Conservation (phyloP, 2,797 vertebrate genomes). For the Aphelocoma californica region DNA sequence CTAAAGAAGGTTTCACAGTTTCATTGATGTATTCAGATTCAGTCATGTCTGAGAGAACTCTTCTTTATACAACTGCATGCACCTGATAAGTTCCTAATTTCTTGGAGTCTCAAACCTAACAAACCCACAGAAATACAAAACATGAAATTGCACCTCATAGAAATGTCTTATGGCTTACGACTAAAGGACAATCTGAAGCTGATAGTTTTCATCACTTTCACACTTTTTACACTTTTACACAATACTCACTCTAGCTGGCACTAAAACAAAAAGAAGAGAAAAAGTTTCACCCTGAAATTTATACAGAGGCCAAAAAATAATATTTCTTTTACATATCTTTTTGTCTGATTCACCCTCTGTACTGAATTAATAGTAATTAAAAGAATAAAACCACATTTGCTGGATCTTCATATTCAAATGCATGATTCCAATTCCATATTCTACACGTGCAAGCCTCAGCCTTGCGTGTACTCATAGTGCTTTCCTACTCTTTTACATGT, state of each 20-base stretch:
- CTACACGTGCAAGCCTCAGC: neutral
- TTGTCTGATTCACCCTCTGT: neutral
- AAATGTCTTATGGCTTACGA: neutral
- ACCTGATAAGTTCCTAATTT: neutral
- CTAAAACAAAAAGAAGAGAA: neutral
- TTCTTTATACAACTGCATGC: neutral
- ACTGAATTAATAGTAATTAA: neutral
- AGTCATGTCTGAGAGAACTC: neutral
- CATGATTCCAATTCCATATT: accelerated
- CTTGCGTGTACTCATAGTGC: neutral
- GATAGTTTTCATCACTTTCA: neutral
- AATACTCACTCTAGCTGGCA: accelerated
- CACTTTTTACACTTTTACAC: neutral
- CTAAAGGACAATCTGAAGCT: neutral
- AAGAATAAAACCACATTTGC: neutral
- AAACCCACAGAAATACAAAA: neutral
- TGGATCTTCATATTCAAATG: neutral
- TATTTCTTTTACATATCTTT: neutral
- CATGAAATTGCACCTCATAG: neutral
- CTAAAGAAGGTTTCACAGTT: neutral
- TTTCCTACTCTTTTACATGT: neutral
- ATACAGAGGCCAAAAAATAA: neutral
- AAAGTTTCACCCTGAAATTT: neutral
- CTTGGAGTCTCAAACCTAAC: neutral
- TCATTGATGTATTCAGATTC: neutral